Base-by-base conservation (phyloP, 2,888 invertebrate genomes). In the Epirrhoe tristata region DNA sequence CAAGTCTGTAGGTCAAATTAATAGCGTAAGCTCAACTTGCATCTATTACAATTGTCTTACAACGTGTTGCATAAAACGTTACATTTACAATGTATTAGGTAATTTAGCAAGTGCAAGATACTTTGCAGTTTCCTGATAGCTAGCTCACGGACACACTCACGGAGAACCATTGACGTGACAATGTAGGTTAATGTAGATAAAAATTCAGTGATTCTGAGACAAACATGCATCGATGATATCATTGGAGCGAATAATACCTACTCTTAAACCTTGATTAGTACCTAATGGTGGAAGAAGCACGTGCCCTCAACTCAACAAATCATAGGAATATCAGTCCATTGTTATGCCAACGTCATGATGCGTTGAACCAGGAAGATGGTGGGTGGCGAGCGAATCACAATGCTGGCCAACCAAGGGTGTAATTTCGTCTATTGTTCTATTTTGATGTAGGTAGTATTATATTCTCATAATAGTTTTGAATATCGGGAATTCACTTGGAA, bases 321-420 rank as follows among this genome's bases (percentile, higher is more conserved):
- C 53, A 58, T 50, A 63, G 53, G 50, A 31, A 55, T 51, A 67
- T 63, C 63, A 58, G 58, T 16, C 57, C 53, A 67, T 67, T 67
- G 67, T 67, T 67, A 14, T 10, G 14, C 36, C 48, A 59, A 70
- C 67, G 63, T 72, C 71, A 59, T 69, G 70, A 77, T 72, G 74
- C 78, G 71, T 72, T 75, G 78, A 80, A 74, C 80, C 77, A 73
- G 81, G 80, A 80, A 80, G 70, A 50, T 66, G 16, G 63, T 66
- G 58, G 65, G 69, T 66, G 65, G 62, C 24, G 34, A 36, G 24
- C n/a, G 16, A 48, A 34, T 32, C n/a, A 79, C 77, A 79, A 78
- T 77, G 72, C 67, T 73, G 68, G 71, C 72, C 77, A 74, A 74
- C 72, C 77, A 74, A 74, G 70, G 71, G 58, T 71, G 56, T 68